Conservation (phyloP, 2,888 invertebrate species). For the Eustalomyia histrio region DNA sequence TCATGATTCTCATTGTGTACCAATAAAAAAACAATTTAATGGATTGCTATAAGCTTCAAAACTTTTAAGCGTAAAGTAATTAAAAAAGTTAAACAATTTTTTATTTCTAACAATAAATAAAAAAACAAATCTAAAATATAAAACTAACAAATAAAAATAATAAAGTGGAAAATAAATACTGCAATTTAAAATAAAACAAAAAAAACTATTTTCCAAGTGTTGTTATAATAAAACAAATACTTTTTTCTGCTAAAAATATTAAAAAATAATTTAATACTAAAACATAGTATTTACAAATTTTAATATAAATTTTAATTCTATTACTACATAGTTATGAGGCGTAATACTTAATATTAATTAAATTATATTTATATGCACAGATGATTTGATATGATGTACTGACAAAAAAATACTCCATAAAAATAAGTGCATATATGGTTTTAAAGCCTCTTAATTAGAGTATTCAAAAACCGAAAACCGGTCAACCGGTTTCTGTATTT, state of each 20-base stretch:
- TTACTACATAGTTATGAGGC: neutral
- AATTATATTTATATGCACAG: no score
- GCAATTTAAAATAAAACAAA: slow-evolving; percentile 7
- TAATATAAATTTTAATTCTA: no score
- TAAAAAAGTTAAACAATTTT: slow-evolving; percentile 50
- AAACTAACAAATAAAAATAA: slow-evolving; percentile 20
- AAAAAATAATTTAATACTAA: no score
- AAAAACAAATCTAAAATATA: neutral
- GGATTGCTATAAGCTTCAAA: slow-evolving; percentile 53
- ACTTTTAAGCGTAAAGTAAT: slow-evolving; percentile 59
- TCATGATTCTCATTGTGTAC: neutral
- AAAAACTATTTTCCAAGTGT: neutral
- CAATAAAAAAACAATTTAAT: slow-evolving; percentile 38
- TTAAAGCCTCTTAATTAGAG: no score
- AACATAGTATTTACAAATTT: no score
- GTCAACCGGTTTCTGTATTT: no score
- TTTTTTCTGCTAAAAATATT: no score
- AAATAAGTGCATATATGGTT: no score
- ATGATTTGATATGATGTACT: no score
- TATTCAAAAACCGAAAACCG: no score
- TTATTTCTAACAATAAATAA: neutral
- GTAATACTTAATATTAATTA: neutral
- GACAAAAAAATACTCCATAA: no score
- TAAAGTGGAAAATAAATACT: slow-evolving; percentile 33
- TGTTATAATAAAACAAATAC: no score